Evolutionary conservation across 2,888 invertebrate species (phyloP).

Genomic region (Lochmaea capreae): DNA sequence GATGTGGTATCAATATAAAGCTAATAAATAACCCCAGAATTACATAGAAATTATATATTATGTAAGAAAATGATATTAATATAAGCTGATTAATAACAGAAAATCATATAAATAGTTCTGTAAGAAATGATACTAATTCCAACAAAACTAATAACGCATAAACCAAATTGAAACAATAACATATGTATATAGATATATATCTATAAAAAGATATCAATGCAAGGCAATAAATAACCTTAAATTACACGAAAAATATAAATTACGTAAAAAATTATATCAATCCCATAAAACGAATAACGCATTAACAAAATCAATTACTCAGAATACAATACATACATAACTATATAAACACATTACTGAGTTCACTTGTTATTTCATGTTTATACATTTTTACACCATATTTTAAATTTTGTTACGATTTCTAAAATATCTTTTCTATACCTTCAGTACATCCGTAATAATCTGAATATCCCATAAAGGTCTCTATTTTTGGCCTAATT

Average conservation of each 20-base stretch:
- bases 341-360: neutral
- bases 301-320: neutral
- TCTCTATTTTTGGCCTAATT: too few species aligned
- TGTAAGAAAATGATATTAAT: too few species aligned
- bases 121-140: neutral
- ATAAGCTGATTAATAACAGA: neutral
- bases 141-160: too few species aligned
- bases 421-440: neutral
- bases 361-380: neutral
- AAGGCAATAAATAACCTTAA: neutral
- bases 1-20: slow-evolving; percentile 1
- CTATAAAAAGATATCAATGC: neutral
- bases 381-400: neutral
- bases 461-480: too few species aligned
- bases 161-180: too few species aligned
- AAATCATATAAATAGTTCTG: neutral
- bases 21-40: neutral
- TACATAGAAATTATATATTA: neutral
- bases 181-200: neutral
- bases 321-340: neutral
- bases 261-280: neutral
- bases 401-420: neutral
- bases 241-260: neutral
- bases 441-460: too few species aligned
- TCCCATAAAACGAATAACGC: neutral